phyloP scores from a whole-genome alignment of 2,797 vertebrate genomes.

The Sebastes miniatus region DNA sequence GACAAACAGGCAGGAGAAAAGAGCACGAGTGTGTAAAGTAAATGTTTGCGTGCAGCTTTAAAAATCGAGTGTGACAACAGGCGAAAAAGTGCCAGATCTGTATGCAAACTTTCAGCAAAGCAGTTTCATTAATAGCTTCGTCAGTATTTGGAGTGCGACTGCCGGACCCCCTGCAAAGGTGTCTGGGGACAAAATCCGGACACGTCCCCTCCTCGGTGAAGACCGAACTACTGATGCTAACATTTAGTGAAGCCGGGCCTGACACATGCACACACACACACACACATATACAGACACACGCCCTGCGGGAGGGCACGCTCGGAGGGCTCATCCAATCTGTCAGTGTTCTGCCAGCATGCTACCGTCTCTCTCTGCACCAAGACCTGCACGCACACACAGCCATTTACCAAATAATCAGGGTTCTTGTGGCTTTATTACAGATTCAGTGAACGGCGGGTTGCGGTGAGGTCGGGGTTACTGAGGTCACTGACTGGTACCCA shows the following conservation, averaged over 20 bases:
- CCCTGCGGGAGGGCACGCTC: conserved; percentile 41
- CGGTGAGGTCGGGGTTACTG: not conserved
- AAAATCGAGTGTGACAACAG: not conserved
- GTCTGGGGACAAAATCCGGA: conserved; percentile 33
- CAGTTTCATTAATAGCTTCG: conserved; percentile 23
- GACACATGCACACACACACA: conserved; percentile 3
- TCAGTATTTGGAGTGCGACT: conserved; percentile 15
- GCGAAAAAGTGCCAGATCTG: not conserved
- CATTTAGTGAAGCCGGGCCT: conserved; percentile 56
- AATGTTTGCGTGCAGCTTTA: conserved; percentile 27
- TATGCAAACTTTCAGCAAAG: conserved; percentile 11
- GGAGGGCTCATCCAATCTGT: conserved; percentile 57
- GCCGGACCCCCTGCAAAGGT: conserved; percentile 13
- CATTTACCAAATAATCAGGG: conserved; percentile 27
- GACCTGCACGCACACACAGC: conserved; percentile 32
- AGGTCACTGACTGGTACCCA: not conserved
- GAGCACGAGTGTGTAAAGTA: not conserved
- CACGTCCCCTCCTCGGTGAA: conserved; percentile 38
- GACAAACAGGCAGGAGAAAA: conserved; percentile 25
- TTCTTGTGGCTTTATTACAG: not conserved
- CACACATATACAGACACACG: not conserved
- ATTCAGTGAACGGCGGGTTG: not conserved
- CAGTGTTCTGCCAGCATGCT: conserved; percentile 45
- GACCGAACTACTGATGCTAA: conserved; percentile 61
- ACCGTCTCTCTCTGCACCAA: conserved; percentile 9